Percentiles rank a stretch among this genome's conserved stretches.
phyloP scores from a whole-genome alignment of 2,113 vertebrate species.

The Pimephales promelas region DNA sequence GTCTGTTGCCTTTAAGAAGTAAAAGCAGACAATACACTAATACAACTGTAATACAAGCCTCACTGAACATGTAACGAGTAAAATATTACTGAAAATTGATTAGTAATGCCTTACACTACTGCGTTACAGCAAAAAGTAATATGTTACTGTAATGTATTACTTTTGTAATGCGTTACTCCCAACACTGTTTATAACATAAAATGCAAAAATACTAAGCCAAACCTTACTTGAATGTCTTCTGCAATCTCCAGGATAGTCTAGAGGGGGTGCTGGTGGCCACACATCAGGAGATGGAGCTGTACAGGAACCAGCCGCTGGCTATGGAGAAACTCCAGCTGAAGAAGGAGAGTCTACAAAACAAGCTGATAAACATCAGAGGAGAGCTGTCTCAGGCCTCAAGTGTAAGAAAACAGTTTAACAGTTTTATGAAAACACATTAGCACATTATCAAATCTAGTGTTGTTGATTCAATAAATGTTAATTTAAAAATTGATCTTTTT shows the following conservation, averaged over 20 bases:
- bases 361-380: slow-evolving; percentile 92
- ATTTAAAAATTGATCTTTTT: background rate
- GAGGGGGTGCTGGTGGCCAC: slow-evolving; percentile 93
- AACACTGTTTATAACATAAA: no score
- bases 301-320: slow-evolving; percentile 81
- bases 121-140: no score
- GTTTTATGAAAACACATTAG: background rate
- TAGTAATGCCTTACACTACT: no score
- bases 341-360: slow-evolving; percentile 93
- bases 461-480: background rate
- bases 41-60: no score
- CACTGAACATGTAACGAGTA: no score
- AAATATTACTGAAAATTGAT: no score
- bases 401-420: slow-evolving; percentile 71
- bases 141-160: no score
- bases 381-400: slow-evolving; percentile 94
- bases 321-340: slow-evolving; percentile 88
- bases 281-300: slow-evolving; percentile 95
- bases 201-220: background rate
- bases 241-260: slow-evolving; percentile 82
- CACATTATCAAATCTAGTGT: background rate
- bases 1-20: no score
- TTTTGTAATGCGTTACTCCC: no score
- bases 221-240: background rate
- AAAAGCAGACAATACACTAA: no score